Base-by-base conservation (phyloP, 1,140 invertebrate genomes). In the Stegodyphus mimosarum region DNA sequence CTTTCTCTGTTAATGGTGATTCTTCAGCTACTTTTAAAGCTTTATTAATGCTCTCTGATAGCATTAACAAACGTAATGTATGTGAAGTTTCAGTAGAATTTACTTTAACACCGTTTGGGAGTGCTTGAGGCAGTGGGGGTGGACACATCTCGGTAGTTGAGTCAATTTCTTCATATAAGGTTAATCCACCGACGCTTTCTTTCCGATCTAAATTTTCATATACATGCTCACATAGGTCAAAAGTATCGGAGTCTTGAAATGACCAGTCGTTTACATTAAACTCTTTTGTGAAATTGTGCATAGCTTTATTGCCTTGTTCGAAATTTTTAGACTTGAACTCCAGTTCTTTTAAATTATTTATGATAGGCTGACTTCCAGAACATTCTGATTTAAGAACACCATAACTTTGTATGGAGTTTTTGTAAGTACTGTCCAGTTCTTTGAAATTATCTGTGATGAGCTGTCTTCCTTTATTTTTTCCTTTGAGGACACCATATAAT, bases 151-250 rank as follows among this genome's bases (percentile, higher is more conserved):
- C 71, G 5, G n/a, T 50, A 13, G 49, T 48, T 6, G 71, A 33
- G 6, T 67, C 63, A 3, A 84, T 50, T 50, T 84, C 73, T 13
- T 84, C 81, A 50, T 84, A 84, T 0, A 84, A n/a, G 2, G 80
- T 83, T 49, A 33, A 60, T 17, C 51, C 6, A 6, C 60, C 55
- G 6, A 5, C 72, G 10, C 6, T 67, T 67, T 17, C 17, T 70
- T 13, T n/a, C 11, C 55, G 18, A 64, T 1, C 33, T 52, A 48
- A 17, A 60, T 84, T 66, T 70, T 84, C 81, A 18, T 84, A 84
- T 7, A 84, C 18, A 60, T 76, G 72, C 15, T 84, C 81, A 7
- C 18, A 67, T 6, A 53, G 33, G 7, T 50, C 73, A 1, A 15
- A 60, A 15, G 9, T 60, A 60, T 10, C 15, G 5, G 15, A 60